Base-by-base conservation (phyloP, 2,797 vertebrate genomes). In the Brachyalestes nurse region DNA sequence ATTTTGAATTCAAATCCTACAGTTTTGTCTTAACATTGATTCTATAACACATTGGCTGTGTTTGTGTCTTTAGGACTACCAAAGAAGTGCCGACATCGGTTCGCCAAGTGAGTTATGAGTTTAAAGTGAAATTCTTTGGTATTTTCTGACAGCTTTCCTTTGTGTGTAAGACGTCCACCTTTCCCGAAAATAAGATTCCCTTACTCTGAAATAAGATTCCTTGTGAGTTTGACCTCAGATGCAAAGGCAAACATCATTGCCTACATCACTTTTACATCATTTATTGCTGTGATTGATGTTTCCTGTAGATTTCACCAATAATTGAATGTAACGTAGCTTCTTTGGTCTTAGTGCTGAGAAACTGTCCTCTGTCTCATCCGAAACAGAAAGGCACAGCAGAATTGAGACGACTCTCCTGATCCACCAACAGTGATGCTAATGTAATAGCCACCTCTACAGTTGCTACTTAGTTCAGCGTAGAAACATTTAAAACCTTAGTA, bases 21-120 rank as follows among this genome's bases (percentile, higher is more conserved):
- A 13, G 57, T 38, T 58, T 49, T 72, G 7, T n/a, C 21, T 55
- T 47, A 14, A 13, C 16, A 40, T 42, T n/a, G n/a, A n/a, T n/a
- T n/a, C n/a, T n/a, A n/a, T n/a, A n/a, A n/a, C n/a, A n/a, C n/a
- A n/a, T n/a, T 17, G 64, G 2, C 6, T 53, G 7, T 74, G 5
- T 78, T 58, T 51, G 2, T 58, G 62, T 40, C 0, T 0, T 81
- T 78, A 95, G 94, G 91, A 67, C 87, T 94, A 0, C 93, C 93
- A 23, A 95, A 90, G 85, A 95, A 95, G 86, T 94, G 94, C 81
- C 88, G 83, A 10, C 94, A 95, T 84, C 88, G 53, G 47, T 90
- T 93, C 80, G 58, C 21, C 9, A 94, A 89, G 94, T 94, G 86
- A 92, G 90, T 91, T 53, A 2, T 73, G 21, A 47, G 45, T 12